Conservation (phyloP, 2,888 invertebrate species). For the Drosophila meridionalis region DNA sequence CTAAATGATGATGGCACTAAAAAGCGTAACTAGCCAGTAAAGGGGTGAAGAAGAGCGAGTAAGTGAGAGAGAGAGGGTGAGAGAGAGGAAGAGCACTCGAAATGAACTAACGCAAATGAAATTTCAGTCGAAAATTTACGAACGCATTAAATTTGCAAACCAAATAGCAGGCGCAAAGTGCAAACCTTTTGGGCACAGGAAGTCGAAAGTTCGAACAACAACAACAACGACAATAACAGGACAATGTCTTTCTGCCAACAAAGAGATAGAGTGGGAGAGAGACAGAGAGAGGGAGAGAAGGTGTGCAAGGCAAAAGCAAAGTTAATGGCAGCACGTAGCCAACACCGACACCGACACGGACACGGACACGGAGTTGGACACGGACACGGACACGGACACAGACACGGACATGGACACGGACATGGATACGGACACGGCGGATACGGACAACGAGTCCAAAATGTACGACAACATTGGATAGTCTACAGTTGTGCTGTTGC, state of each 20-base stretch:
- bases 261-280: slow-evolving; percentile 1
- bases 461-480: slow-evolving; percentile 33
- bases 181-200: slow-evolving; percentile 66
- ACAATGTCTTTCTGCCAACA: slow-evolving; percentile 43
- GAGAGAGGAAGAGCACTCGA: slow-evolving; percentile 29
- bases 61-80: background rate
- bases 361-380: slow-evolving; percentile 1
- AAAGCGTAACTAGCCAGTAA: slow-evolving; percentile 24
- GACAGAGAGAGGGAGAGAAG: background rate
- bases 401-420: slow-evolving; percentile 22
- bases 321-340: slow-evolving; percentile 70
- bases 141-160: slow-evolving; percentile 72
- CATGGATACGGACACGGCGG: slow-evolving; percentile 19
- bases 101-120: slow-evolving; percentile 72
- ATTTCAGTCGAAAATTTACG: slow-evolving; percentile 64
- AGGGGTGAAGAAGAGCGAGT: background rate
- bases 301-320: slow-evolving; percentile 42
- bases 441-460: slow-evolving; percentile 29
- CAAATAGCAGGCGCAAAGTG: slow-evolving; percentile 67
- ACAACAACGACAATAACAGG: slow-evolving; percentile 32
- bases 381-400: slow-evolving; percentile 13
- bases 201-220: slow-evolving; percentile 63
- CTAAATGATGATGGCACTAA: slow-evolving; percentile 57
- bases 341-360: slow-evolving; percentile 13
- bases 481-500: slow-evolving; percentile 5